Conservation (phyloP, 2,888 invertebrate genomes). For the Stegophylla sp. region DNA sequence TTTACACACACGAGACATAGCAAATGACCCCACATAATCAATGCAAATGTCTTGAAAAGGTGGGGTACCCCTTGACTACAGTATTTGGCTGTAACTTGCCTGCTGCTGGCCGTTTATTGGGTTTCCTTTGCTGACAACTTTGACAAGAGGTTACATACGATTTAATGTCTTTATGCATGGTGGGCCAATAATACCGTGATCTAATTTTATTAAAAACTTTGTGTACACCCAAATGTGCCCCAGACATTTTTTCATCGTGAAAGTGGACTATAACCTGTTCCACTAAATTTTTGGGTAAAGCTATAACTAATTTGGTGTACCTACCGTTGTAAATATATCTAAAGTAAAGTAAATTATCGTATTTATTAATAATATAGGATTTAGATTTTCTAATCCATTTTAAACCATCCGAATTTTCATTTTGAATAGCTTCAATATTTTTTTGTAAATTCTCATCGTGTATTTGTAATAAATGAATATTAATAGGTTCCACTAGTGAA, state of each 20-base stretch:
- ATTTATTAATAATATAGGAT: background rate
- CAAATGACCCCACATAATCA: constrained; percentile 3
- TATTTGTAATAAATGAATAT: background rate
- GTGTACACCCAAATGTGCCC: constrained; percentile 8
- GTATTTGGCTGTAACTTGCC: background rate
- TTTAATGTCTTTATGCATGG: constrained; percentile 1
- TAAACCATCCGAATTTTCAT: background rate
- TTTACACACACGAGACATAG: background rate
- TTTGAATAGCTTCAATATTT: background rate
- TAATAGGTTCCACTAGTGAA: background rate
- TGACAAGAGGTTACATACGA: background rate
- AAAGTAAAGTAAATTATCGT: background rate
- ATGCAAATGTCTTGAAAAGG: constrained; percentile 14
- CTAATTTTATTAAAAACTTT: constrained; percentile 4
- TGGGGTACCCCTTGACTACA: background rate
- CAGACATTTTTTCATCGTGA: background rate
- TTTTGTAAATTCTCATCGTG: background rate
- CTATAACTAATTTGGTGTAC: background rate
- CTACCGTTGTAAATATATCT: background rate
- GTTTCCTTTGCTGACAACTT: background rate
- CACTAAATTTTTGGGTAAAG: background rate
- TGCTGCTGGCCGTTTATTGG: background rate
- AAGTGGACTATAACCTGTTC: background rate
- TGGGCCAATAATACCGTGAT: background rate
- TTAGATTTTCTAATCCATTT: background rate